Conservation (phyloP, 2,113 vertebrate species). For the Chamaea fasciata region DNA sequence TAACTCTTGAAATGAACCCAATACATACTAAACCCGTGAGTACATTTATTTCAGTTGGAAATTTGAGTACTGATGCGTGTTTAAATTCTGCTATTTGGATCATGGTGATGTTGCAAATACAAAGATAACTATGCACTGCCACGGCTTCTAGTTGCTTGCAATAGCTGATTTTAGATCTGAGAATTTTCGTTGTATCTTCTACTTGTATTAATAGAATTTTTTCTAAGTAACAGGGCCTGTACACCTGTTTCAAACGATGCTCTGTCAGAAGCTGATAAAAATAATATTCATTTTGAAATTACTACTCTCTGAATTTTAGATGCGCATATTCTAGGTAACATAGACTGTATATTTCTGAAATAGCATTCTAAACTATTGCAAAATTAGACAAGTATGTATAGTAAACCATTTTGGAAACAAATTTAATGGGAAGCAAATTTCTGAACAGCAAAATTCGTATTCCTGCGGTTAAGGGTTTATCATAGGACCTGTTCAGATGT, state of each 20-base stretch:
- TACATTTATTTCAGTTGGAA: neutral
- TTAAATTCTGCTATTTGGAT: neutral
- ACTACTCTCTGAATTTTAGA: neutral
- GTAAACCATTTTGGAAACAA: neutral
- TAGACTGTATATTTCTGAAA: neutral
- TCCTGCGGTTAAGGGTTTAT: neutral
- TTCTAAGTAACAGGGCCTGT: neutral
- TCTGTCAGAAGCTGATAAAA: neutral
- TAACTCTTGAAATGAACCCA: neutral
- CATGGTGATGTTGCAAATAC: neutral
- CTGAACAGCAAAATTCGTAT: neutral
- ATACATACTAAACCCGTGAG: neutral
- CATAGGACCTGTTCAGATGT: neutral
- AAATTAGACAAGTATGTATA: neutral
- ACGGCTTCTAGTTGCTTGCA: neutral
- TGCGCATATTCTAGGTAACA: neutral
- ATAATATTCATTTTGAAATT: neutral
- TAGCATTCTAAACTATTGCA: neutral
- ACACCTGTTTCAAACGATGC: neutral
- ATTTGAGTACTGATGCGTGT: neutral
- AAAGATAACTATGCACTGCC: neutral
- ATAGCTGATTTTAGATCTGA: neutral
- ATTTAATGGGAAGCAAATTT: neutral
- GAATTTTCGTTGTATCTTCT: neutral
- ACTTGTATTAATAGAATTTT: neutral